These are phyloP conservation scores for Eupithecia inturbata DNA, from an alignment of 2,888 invertebrate genomes.

Conservation along the genomic window DNA sequence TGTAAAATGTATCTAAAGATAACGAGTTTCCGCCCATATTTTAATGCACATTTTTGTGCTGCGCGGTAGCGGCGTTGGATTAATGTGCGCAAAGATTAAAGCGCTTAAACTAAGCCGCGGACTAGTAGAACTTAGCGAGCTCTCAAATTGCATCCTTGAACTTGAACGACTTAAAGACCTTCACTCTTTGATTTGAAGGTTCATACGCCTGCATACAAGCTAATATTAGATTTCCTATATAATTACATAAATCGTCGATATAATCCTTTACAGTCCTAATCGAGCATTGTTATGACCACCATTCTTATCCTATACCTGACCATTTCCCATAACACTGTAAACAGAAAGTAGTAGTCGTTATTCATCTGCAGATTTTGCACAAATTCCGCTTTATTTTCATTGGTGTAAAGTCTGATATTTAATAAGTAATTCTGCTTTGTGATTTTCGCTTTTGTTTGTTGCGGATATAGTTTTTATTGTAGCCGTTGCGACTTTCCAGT, in stretches of 20 bases:
- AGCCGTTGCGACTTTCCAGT: neutral
- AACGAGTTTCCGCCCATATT: too few species aligned
- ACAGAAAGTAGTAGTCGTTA: conserved; percentile 47
- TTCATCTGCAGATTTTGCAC: neutral
- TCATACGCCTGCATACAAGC: neutral
- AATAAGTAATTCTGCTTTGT: neutral
- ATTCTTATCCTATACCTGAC: conserved; percentile 46
- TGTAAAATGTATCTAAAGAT: too few species aligned
- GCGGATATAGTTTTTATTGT: neutral
- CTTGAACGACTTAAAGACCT: neutral
- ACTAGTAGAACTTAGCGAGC: too few species aligned
- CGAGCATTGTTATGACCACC: conserved; percentile 33
- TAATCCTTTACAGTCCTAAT: conserved; percentile 22
- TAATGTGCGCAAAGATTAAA: too few species aligned
- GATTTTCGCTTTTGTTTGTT: neutral
- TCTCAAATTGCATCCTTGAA: neutral
- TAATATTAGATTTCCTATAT: neutral
- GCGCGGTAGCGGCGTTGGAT: too few species aligned
- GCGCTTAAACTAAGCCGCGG: too few species aligned
- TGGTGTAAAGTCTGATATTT: neutral
- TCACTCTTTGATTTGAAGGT: neutral
- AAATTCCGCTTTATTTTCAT: conserved; percentile 8
- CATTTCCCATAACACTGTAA: conserved; percentile 57
- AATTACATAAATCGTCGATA: conserved; percentile 18
- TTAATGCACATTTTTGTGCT: too few species aligned